phyloP scores from a whole-genome alignment of 2,888 invertebrate genomes.

The Chymomyza amoena region DNA sequence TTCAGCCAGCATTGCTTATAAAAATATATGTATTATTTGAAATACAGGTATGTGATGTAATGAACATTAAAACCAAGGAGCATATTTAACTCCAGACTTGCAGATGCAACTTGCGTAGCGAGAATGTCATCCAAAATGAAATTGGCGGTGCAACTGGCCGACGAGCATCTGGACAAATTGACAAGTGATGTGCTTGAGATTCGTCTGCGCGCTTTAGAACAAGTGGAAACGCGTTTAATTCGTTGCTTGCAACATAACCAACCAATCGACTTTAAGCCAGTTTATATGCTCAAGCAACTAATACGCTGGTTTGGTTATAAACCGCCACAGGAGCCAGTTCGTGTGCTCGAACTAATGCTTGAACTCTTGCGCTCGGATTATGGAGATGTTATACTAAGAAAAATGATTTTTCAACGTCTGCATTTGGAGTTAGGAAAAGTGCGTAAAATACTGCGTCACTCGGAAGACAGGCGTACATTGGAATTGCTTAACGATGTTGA shows the following conservation, averaged over 20 bases:
- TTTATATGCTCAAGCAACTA: conserved; percentile 73
- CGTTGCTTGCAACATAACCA: conserved; percentile 65
- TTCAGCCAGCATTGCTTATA: not conserved
- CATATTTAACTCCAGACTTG: not conserved
- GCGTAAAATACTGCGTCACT: conserved; percentile 47
- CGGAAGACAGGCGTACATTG: conserved; percentile 2
- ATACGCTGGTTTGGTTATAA: conserved; percentile 75
- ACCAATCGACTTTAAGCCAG: conserved; percentile 66
- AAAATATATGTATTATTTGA: not conserved
- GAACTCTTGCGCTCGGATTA: conserved; percentile 70
- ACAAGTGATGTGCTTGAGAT: conserved; percentile 75
- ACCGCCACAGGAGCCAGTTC: conserved; percentile 62
- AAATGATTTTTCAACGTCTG: conserved; percentile 60
- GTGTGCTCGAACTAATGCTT: conserved; percentile 69
- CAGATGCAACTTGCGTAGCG: conserved; percentile 17
- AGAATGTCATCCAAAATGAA: conserved; percentile 25
- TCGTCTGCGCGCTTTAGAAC: conserved; percentile 72
- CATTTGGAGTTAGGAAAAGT: conserved; percentile 71
- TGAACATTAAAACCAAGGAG: not conserved
- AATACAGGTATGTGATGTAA: not conserved
- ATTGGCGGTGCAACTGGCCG: conserved; percentile 45
- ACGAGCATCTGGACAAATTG: conserved; percentile 63
- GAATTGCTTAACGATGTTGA: conserved; percentile 58
- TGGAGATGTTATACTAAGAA: conserved; percentile 48
- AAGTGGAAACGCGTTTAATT: conserved; percentile 69